Evolutionary conservation across 2,797 vertebrate genomes (phyloP), one percentile per base, ranked within the genome.

Genomic region (Channa striata): DNA sequence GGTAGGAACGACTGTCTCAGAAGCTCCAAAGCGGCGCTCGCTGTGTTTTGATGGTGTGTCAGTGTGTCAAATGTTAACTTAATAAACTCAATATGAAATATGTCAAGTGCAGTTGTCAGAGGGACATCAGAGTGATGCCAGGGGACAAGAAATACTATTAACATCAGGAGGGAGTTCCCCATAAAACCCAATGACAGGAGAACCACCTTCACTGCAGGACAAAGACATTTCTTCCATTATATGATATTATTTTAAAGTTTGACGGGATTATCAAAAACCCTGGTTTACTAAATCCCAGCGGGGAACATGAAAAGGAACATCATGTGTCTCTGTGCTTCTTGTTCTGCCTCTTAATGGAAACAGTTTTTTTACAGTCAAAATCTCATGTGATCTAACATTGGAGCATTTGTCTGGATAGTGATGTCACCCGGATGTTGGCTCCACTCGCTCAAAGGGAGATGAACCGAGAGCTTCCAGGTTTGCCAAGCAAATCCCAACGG

Each of bases 361-460:
- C 73, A 58, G 43, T 81, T 70, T 83, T 82, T 81, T 40, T 68
- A 70, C 46, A 64, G 19, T 48, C 5, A 10, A 46, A 44, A 12
- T 78, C 74, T 76, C 62, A 47, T 39, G 23, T 16, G 44, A 6
- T 25, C 4, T 11, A 20, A 66, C 11, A 30, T 4, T 40, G 39
- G 59, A 67, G 23, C 48, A 5, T 77, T 46, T 68, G 72, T 82
- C 82, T 80, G 59, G 80, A 65, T 23, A 30, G 73, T 77, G 51
- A 74, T 51, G 73, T 83, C 86, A 80, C 36, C 33, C 43, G 39
- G 16, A 19, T 52, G 62, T 59, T 47, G 2, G 30, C 47, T 23
- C 3, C 46, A 34, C 9, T 43, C 6, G 2, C 23, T 33, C 42
- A 54, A 40, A 39, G 62, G 12, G 4, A 21, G 50, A 48, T 8